These are phyloP conservation scores for Solea solea DNA, from an alignment of 2,113 vertebrate species.

Conservation along the genomic window DNA sequence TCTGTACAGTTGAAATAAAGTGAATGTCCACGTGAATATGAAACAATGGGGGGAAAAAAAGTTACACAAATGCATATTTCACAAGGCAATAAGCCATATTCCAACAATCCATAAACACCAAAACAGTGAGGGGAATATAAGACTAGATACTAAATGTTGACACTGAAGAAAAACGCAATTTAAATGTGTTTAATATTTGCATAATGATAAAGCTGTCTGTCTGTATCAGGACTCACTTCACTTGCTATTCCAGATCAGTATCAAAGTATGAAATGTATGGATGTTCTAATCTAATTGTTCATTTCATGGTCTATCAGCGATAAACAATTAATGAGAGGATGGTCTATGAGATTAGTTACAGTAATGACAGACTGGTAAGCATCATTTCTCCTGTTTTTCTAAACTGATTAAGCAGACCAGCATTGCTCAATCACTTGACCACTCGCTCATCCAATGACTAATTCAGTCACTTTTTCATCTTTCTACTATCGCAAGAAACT, in stretches of 20 bases:
- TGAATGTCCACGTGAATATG: neutral
- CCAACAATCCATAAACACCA: conserved; percentile 18
- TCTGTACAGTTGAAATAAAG: neutral
- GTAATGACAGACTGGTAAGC: conserved; percentile 42
- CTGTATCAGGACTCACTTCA: conserved; percentile 41
- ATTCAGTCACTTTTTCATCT: conserved; percentile 11
- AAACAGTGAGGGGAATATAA: conserved; percentile 21
- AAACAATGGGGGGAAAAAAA: too few species aligned
- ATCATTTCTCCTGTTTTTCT: conserved; percentile 23
- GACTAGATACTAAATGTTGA: conserved; percentile 21
- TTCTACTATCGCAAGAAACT: conserved; percentile 8
- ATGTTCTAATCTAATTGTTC: conserved; percentile 72
- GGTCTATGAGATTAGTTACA: conserved; percentile 58
- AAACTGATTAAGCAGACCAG: conserved; percentile 48
- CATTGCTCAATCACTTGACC: conserved; percentile 31
- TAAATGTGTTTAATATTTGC: conserved; percentile 29
- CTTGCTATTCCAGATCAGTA: conserved; percentile 49
- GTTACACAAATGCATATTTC: conserved; percentile 2
- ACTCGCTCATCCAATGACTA: conserved; percentile 9
- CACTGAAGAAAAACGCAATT: conserved; percentile 17
- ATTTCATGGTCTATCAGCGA: conserved; percentile 71
- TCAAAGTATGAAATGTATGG: conserved; percentile 73
- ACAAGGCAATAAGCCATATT: conserved; percentile 7
- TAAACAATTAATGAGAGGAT: conserved; percentile 70
- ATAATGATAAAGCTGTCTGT: conserved; percentile 20